phyloP scores from a whole-genome alignment of 2,888 invertebrate species.

The Philhelius pedissequus region DNA sequence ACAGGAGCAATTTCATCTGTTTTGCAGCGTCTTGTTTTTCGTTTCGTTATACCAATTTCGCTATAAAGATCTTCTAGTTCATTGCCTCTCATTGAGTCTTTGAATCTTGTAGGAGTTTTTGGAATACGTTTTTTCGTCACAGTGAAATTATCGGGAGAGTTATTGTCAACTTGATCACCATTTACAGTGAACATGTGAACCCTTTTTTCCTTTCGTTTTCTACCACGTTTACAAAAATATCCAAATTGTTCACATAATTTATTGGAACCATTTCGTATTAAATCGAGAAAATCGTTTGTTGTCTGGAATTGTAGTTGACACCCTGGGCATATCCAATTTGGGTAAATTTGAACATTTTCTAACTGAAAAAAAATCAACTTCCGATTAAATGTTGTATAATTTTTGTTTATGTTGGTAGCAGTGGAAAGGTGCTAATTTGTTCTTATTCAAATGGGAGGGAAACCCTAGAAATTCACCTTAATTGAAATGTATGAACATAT shows the following conservation, averaged over 20 bases:
- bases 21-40: slow-evolving; percentile 71
- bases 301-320: slow-evolving; percentile 88
- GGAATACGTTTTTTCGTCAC: slow-evolving; percentile 79
- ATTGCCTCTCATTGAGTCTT: slow-evolving; percentile 85
- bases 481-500: slow-evolving; percentile 53
- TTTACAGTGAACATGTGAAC: not conserved
- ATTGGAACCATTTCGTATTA: slow-evolving; percentile 85
- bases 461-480: slow-evolving; percentile 54
- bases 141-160: not conserved
- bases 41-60: slow-evolving; percentile 86
- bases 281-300: slow-evolving; percentile 86
- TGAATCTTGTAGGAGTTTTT: slow-evolving; percentile 83
- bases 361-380: slow-evolving; percentile 80
- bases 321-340: slow-evolving; percentile 87
- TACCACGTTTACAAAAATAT: slow-evolving; percentile 73
- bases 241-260: slow-evolving; percentile 76
- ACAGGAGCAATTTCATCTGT: slow-evolving; percentile 26
- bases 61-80: slow-evolving; percentile 86
- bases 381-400: not conserved
- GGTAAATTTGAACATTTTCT: slow-evolving; percentile 84
- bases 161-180: not conserved
- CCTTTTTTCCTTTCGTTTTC: not conserved
- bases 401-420: not conserved
- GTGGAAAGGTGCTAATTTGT: not conserved
- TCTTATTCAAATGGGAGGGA: not conserved